Conservation (phyloP, 2,888 invertebrate genomes). For the Merodon equestris region DNA sequence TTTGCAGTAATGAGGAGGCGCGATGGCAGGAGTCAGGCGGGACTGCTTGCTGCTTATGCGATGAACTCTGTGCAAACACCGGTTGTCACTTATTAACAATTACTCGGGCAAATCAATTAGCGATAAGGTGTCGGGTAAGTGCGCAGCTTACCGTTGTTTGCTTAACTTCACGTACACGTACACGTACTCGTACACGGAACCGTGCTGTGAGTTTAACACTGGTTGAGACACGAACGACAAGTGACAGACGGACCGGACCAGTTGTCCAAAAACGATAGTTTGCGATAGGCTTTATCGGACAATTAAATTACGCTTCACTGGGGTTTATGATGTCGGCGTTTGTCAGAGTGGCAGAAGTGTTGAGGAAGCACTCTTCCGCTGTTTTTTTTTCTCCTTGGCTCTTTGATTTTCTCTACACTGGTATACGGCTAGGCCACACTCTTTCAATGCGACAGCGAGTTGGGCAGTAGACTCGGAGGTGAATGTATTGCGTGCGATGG, state of each 20-base stretch:
- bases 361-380: constrained; percentile 1
- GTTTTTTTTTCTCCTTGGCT: too few species aligned
- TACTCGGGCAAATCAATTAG: constrained; percentile 63
- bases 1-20: constrained; percentile 39
- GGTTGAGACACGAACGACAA: too few species aligned
- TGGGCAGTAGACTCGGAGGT: background rate
- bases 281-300: constrained; percentile 36
- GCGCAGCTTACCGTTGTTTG: constrained; percentile 20
- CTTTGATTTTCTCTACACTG: constrained; percentile 44
- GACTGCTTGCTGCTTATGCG: constrained; percentile 12
- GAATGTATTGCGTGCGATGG: background rate
- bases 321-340: constrained; percentile 5
- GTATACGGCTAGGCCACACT: constrained; percentile 33
- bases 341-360: constrained; percentile 2
- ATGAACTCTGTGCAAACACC: constrained; percentile 57
- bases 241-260: constrained; percentile 26
- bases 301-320: constrained; percentile 41
- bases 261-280: constrained; percentile 10
- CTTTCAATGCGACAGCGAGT: constrained; percentile 2
- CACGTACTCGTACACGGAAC: too few species aligned
- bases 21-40: constrained; percentile 11
- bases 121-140: constrained; percentile 57
- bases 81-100: constrained; percentile 62
- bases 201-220: too few species aligned
- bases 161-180: too few species aligned